A percentile compares a stretch with the other conserved stretches of the same genome.
Conservation (phyloP, 2,113 vertebrate genomes). For the Ramphastos sulfuratus region DNA sequence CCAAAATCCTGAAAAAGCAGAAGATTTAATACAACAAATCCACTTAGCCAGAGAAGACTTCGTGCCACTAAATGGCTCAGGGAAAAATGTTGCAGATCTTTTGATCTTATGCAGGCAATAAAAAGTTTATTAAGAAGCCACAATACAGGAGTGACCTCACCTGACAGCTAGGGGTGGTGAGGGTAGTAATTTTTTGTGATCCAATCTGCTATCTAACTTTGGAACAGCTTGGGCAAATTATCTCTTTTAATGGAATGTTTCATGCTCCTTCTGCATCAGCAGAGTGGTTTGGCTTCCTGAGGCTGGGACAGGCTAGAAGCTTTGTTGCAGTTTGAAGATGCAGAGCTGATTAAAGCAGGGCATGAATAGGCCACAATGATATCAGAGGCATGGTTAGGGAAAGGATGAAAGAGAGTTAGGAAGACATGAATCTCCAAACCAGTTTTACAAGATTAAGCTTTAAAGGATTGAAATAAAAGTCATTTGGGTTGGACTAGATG, state of each 20-base stretch:
- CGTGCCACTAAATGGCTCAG: neutral
- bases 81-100: neutral
- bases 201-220: slow-evolving; percentile 9
- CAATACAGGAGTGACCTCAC: neutral
- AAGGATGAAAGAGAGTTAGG: neutral
- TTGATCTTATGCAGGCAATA: neutral
- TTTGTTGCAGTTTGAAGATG: neutral
- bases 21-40: neutral
- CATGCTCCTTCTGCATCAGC: neutral
- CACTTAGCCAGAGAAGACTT: neutral
- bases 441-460: neutral
- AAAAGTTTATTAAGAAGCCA: neutral
- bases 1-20: neutral
- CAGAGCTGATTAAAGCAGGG: neutral
- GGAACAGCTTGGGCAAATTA: neutral
- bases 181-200: slow-evolving; percentile 21
- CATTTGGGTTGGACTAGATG: no score
- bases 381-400: neutral
- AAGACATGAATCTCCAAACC: neutral
- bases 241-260: neutral
- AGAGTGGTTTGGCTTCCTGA: neutral
- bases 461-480: neutral
- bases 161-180: neutral
- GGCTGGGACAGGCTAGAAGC: neutral
- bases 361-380: neutral